A percentile compares a stretch with the other conserved stretches of the same genome.
These are phyloP conservation scores for Drosophila tripunctata DNA, from an alignment of 2,888 invertebrate genomes.

Conservation along the genomic window DNA sequence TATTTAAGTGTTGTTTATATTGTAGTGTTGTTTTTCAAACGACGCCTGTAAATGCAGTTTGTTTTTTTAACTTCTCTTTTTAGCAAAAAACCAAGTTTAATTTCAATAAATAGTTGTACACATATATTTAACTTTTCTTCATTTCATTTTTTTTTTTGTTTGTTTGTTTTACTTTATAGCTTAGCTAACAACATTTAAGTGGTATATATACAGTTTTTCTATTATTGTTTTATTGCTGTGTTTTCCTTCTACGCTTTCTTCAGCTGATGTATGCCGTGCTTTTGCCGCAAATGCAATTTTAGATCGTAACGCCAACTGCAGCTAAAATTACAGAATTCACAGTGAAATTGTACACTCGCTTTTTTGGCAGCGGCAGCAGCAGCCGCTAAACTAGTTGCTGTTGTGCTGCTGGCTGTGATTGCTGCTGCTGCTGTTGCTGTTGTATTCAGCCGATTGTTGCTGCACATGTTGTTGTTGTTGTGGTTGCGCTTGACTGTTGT, in stretches of 20 bases:
- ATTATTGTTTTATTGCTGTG: background rate
- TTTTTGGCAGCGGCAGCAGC: constrained; percentile 65
- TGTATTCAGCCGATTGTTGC: too few species aligned
- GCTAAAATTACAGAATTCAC: constrained; percentile 83
- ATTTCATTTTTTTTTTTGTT: constrained; percentile 5
- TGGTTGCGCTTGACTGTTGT: constrained; percentile 17
- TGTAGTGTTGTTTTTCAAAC: constrained; percentile 23
- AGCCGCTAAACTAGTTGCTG: constrained; percentile 23
- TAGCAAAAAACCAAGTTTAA: constrained; percentile 51
- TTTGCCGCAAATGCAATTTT: constrained; percentile 84
- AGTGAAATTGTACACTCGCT: constrained; percentile 81
- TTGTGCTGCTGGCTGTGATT: constrained; percentile 21
- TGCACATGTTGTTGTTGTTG: constrained; percentile 18
- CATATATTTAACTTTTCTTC: constrained; percentile 75
- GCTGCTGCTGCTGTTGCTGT: constrained; percentile 24
- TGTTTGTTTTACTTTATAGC: constrained; percentile 44
- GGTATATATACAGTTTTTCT: constrained; percentile 32
- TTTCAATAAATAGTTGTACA: constrained; percentile 76
- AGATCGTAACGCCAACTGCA: constrained; percentile 85
- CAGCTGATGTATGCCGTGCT: constrained; percentile 84
- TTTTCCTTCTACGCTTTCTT: constrained; percentile 80
- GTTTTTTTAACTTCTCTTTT: background rate
- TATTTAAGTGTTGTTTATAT: constrained; percentile 9
- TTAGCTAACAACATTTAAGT: constrained; percentile 68
- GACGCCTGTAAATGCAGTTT: constrained; percentile 34